phyloP scores from a whole-genome alignment of 2,113 vertebrate genomes.

The Alexandromys fortis region DNA sequence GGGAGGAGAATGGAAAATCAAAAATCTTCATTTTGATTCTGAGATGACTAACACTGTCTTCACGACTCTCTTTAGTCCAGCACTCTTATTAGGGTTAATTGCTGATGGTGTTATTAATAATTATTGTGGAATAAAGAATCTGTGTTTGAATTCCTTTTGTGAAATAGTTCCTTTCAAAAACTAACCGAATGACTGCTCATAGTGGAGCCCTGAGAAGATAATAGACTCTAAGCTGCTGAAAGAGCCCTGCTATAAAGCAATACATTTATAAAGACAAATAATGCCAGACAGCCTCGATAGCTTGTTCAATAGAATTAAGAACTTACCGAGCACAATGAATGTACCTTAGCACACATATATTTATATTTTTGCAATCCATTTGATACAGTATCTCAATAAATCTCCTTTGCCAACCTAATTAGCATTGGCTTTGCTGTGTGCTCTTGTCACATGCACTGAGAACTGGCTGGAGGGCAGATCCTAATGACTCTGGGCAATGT shows the following conservation, averaged over 20 bases:
- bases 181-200: slow-evolving; percentile 57
- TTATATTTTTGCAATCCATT: slow-evolving; percentile 77
- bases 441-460: slow-evolving; percentile 67
- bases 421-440: slow-evolving; percentile 70
- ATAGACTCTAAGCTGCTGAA: slow-evolving; percentile 60
- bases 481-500: slow-evolving; percentile 70
- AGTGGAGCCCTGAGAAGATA: slow-evolving; percentile 56
- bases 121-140: slow-evolving; percentile 44
- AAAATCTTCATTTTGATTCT: background rate
- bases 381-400: slow-evolving; percentile 78
- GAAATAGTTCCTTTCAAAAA: slow-evolving; percentile 56
- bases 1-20: background rate
- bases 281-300: slow-evolving; percentile 67
- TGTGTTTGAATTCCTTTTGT: slow-evolving; percentile 52
- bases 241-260: slow-evolving; percentile 63
- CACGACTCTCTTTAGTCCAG: background rate
- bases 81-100: slow-evolving; percentile 23
- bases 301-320: slow-evolving; percentile 77
- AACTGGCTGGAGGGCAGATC: slow-evolving; percentile 53
- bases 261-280: slow-evolving; percentile 72
- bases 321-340: slow-evolving; percentile 59
- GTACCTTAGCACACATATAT: slow-evolving; percentile 67
- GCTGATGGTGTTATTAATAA: slow-evolving; percentile 33
- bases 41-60: background rate
- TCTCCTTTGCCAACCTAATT: slow-evolving; percentile 78